A percentile compares a stretch with the other conserved stretches of the same genome.
These are phyloP conservation scores for Papilio glaucus DNA, from an alignment of 1,140 invertebrate species.

Conservation along the genomic window DNA sequence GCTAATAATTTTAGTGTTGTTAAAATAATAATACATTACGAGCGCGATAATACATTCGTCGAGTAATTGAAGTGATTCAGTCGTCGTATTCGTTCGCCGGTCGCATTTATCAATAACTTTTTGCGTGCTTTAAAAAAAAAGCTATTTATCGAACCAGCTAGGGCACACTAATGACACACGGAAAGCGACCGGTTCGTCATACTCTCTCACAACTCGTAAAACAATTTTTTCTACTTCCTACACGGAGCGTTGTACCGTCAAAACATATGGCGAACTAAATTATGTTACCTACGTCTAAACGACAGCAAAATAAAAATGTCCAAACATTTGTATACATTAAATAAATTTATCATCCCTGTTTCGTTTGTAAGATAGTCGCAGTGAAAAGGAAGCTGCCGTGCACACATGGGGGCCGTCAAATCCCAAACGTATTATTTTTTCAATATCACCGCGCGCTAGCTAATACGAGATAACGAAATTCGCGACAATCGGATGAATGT, in stretches of 20 bases:
- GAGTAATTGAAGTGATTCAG: constrained; percentile 59
- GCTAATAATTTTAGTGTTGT: background rate
- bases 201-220: constrained; percentile 75
- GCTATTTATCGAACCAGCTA: constrained; percentile 52
- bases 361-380: constrained; percentile 64
- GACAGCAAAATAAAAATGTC: constrained; percentile 82
- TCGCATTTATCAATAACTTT: constrained; percentile 67
- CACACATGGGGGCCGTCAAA: constrained; percentile 77
- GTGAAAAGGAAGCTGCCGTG: constrained; percentile 78
- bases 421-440: constrained; percentile 81
- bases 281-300: constrained; percentile 80
- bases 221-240: constrained; percentile 79
- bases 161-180: constrained; percentile 60
- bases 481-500: constrained; percentile 76
- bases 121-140: constrained; percentile 53
- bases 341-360: constrained; percentile 81
- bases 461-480: constrained; percentile 78
- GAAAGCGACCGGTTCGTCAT: constrained; percentile 68
- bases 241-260: constrained; percentile 66
- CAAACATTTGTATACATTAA: constrained; percentile 83
- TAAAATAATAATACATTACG: constrained; percentile 29
- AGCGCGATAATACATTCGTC: constrained; percentile 44
- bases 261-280: constrained; percentile 81
- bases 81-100: constrained; percentile 51
- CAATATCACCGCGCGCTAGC: constrained; percentile 69